These are phyloP conservation scores for Danio aesculapii DNA, from an alignment of 2,797 vertebrate species.

Conservation along the genomic window DNA sequence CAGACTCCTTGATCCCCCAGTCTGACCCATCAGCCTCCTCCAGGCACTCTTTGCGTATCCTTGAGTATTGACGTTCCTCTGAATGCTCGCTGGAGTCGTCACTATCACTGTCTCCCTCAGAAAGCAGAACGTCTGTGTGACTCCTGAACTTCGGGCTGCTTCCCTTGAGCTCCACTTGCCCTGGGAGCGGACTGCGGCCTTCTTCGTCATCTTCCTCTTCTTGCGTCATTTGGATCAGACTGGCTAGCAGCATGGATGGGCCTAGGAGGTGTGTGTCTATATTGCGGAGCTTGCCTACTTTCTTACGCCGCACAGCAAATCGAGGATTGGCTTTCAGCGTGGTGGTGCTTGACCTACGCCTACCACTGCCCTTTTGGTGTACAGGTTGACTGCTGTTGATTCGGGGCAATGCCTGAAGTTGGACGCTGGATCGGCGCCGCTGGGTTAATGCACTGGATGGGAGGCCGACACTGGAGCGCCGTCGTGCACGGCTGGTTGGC, in stretches of 20 bases:
- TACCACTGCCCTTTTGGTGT: slow-evolving; percentile 45
- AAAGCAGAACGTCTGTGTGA: slow-evolving; percentile 68
- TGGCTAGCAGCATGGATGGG: slow-evolving; percentile 81
- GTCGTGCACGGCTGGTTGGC: slow-evolving; percentile 86
- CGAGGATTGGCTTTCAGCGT: slow-evolving; percentile 83
- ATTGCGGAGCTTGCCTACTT: slow-evolving; percentile 65
- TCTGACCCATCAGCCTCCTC: slow-evolving; percentile 60
- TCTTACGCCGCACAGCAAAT: slow-evolving; percentile 77
- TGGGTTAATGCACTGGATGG: slow-evolving; percentile 79
- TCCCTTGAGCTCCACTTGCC: slow-evolving; percentile 71
- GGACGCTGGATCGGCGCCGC: slow-evolving; percentile 79
- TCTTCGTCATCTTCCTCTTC: slow-evolving; percentile 75
- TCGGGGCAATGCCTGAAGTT: slow-evolving; percentile 60
- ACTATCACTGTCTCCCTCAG: slow-evolving; percentile 62
- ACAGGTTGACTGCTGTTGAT: slow-evolving; percentile 48
- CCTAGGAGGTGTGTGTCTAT: slow-evolving; percentile 81
- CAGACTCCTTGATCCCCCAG: slow-evolving; percentile 50
- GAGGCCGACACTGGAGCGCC: slow-evolving; percentile 83
- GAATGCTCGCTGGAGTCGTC: slow-evolving; percentile 64
- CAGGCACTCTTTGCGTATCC: slow-evolving; percentile 48
- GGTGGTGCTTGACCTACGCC: slow-evolving; percentile 87
- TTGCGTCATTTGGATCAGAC: slow-evolving; percentile 79
- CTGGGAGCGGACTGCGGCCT: slow-evolving; percentile 35
- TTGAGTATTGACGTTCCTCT: slow-evolving; percentile 62
- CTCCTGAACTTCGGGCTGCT: slow-evolving; percentile 50